Conservation (phyloP, 2,797 vertebrate species). For the Molossus alvarezi region DNA sequence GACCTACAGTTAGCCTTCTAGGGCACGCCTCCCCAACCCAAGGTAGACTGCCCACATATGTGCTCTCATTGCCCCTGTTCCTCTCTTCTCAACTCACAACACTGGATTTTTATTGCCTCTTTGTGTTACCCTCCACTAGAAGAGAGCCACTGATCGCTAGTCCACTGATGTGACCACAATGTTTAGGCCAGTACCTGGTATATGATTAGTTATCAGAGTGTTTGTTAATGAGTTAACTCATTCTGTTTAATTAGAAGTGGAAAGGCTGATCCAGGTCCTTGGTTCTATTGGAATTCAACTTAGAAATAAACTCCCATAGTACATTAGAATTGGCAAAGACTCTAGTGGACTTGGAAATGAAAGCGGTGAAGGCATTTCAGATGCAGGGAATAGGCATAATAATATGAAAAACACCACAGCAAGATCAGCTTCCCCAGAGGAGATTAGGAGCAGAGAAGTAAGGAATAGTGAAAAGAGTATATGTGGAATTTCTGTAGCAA, state of each 20-base stretch:
- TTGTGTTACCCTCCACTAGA: not conserved
- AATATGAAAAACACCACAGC: not conserved
- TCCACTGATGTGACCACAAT: not conserved
- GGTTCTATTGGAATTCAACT: not conserved
- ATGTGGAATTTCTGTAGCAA: not conserved
- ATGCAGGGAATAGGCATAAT: not conserved
- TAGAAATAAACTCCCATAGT: not conserved
- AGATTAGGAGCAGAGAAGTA: not conserved
- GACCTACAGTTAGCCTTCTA: not conserved
- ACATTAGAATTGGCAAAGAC: not conserved
- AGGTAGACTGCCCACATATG: not conserved
- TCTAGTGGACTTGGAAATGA: not conserved
- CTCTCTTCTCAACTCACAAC: not conserved
- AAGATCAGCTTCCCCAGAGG: not conserved
- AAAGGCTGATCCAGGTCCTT: not conserved
- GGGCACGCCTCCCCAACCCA: too few relatives aligned
- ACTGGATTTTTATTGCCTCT: not conserved
- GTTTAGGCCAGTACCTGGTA: not conserved
- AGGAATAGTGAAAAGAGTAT: not conserved
- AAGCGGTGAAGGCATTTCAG: conserved; percentile 4
- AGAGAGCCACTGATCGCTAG: not conserved
- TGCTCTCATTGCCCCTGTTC: too few relatives aligned
- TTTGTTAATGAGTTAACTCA: conserved; percentile 2
- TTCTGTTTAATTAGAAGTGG: not conserved
- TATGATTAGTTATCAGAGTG: not conserved